Conservation (phyloP, 2,797 vertebrate species). For the Onychomys arenicola region DNA sequence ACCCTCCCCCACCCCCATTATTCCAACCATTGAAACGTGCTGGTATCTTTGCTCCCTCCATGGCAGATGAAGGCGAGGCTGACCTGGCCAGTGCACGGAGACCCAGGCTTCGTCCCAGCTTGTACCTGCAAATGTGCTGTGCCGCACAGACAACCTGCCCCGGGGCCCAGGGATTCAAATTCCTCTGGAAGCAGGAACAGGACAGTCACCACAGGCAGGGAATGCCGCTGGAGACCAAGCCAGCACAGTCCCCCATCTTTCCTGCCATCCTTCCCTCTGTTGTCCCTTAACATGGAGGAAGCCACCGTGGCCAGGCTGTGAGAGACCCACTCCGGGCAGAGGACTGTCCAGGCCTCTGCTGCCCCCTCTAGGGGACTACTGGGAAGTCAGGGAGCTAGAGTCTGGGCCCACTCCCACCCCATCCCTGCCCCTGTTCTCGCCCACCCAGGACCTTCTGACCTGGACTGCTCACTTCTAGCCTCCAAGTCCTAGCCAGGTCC, state of each 20-base stretch:
- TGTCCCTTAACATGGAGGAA: neutral
- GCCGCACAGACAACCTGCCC: no score
- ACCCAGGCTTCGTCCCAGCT: neutral
- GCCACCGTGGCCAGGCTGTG: neutral
- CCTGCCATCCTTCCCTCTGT: neutral
- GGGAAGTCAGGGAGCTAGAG: neutral
- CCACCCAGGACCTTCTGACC: neutral
- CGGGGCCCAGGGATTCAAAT: no score
- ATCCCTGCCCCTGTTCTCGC: neutral
- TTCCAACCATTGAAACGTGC: neutral
- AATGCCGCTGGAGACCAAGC: neutral
- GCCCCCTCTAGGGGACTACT: neutral
- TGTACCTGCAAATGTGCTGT: neutral
- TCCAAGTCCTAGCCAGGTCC: neutral
- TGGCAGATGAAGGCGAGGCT: neutral
- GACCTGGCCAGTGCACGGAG: rapidly evolving
- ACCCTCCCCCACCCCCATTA: no score
- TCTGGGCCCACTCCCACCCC: neutral
- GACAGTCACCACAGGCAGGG: neutral
- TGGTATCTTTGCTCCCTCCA: neutral
- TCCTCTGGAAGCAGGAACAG: neutral
- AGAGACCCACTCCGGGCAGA: neutral
- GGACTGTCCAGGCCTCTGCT: conserved; percentile 9
- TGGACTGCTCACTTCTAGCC: neutral
- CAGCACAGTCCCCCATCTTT: rapidly evolving